phyloP scores from a whole-genome alignment of 2,113 vertebrate genomes.

The Herpetotheres cachinnans region DNA sequence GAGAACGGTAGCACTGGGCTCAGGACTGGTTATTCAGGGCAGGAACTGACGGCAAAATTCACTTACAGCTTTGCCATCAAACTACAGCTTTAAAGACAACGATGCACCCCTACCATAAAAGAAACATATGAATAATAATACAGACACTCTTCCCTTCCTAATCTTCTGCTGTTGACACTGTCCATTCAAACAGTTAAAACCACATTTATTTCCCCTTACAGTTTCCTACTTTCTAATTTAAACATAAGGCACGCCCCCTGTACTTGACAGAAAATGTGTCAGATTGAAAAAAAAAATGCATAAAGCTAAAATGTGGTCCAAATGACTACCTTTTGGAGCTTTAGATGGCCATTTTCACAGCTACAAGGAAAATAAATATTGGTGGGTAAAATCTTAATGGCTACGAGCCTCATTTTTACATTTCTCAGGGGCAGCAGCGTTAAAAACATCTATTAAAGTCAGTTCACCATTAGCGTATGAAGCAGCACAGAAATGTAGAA shows the following conservation, averaged over 20 bases:
- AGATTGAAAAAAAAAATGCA: background rate
- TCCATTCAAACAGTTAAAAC: background rate
- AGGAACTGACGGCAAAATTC: background rate
- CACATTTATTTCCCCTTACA: background rate
- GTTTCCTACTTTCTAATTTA: background rate
- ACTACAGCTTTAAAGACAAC: background rate
- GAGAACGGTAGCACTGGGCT: accelerated
- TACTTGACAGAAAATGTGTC: background rate
- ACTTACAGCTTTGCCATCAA: background rate
- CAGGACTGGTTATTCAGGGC: background rate
- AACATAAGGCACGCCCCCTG: background rate
- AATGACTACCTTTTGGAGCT: background rate
- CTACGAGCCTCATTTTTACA: background rate
- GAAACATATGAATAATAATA: background rate
- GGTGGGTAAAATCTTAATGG: background rate
- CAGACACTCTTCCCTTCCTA: background rate
- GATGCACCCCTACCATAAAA: background rate
- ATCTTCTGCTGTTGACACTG: background rate
- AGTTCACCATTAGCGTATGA: background rate
- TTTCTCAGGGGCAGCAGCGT: background rate
- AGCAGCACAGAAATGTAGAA: background rate
- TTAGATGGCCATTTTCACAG: background rate
- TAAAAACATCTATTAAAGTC: background rate
- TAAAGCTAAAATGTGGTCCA: background rate
- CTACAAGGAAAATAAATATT: background rate